Conservation (phyloP, 2,888 invertebrate species). For the Archips xylosteana region DNA sequence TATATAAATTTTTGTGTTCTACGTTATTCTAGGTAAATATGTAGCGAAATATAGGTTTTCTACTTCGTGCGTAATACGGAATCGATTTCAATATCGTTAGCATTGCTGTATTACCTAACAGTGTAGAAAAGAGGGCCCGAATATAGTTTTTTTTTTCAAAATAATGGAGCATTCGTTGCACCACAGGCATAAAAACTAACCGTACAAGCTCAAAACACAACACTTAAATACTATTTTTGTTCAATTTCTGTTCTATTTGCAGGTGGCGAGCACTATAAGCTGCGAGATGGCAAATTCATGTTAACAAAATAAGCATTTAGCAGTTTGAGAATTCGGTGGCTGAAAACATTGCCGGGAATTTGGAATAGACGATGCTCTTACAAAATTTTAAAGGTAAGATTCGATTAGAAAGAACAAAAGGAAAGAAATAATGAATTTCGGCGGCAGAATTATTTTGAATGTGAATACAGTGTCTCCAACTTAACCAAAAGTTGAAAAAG, state of each 20-base stretch:
- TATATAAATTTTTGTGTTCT: no score
- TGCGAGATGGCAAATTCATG: neutral
- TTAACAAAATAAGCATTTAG: neutral
- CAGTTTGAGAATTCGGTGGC: neutral
- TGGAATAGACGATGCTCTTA: constrained; percentile 55
- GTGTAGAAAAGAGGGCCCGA: no score
- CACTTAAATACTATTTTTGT: neutral
- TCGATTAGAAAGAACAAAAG: neutral
- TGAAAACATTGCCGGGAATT: neutral
- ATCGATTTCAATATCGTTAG: no score
- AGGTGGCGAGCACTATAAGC: neutral
- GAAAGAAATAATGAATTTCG: neutral
- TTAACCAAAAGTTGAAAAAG: neutral
- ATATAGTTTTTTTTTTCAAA: no score
- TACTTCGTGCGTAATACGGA: no score
- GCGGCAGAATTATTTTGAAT: neutral
- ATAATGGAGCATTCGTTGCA: no score
- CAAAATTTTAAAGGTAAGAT: constrained; percentile 58
- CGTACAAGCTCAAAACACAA: no score
- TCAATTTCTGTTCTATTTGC: neutral
- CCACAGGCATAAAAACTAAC: no score
- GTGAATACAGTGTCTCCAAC: neutral
- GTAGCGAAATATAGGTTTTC: no score
- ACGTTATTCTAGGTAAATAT: no score
- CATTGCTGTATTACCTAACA: no score